Conservation (phyloP, 1,140 invertebrate genomes). For the Cydia fagiglandana region DNA sequence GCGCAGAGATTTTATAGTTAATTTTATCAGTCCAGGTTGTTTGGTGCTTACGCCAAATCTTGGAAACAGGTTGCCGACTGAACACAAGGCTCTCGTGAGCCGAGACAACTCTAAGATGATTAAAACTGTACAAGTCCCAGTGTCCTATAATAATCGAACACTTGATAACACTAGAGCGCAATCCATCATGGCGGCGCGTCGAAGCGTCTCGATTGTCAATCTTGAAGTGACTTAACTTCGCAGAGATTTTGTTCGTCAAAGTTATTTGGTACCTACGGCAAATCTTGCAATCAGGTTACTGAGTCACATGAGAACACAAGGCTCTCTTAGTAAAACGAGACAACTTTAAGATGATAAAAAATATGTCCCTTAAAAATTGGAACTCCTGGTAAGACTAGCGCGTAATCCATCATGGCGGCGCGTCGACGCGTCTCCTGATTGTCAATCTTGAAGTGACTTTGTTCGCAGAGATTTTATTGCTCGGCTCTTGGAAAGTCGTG, state of each 20-base stretch:
- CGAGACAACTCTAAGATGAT: too few species aligned
- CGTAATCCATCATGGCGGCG: constrained; percentile 43
- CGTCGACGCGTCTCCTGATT: constrained; percentile 43
- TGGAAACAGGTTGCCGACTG: too few species aligned
- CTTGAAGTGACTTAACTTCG: constrained; percentile 40
- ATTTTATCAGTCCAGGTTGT: too few species aligned
- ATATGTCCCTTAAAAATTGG: too few species aligned
- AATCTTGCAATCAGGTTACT: too few species aligned
- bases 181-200: constrained; percentile 44
- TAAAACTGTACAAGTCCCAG: too few species aligned
- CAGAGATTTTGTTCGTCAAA: constrained; percentile 38
- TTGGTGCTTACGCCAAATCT: too few species aligned
- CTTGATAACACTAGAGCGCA: constrained; percentile 33
- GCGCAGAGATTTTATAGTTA: constrained; percentile 38
- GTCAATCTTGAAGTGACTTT: constrained; percentile 46
- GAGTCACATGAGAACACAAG: too few species aligned
- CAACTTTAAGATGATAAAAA: too few species aligned
- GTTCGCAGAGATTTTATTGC: constrained; percentile 42
- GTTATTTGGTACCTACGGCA: too few species aligned
- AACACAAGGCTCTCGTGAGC: too few species aligned
- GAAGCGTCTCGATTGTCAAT: constrained; percentile 45
- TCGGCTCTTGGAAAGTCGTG: constrained; percentile 41
- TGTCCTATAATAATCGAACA: neutral
- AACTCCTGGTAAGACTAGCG: too few species aligned
- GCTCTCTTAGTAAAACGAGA: neutral